Evolutionary conservation across 2,888 invertebrate species (phyloP).

Genomic region (Melieria crassipennis): DNA sequence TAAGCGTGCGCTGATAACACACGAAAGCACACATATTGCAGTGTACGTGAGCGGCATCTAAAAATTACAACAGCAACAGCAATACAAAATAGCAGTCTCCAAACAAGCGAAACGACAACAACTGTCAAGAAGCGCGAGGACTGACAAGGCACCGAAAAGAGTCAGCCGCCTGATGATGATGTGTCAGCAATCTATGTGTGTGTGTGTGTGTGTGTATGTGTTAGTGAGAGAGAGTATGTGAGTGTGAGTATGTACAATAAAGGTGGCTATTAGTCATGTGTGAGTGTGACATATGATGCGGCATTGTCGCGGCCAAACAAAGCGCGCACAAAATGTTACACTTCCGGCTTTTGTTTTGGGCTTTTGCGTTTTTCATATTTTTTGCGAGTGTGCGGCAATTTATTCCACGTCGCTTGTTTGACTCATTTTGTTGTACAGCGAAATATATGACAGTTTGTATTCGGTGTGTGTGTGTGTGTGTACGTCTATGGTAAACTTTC

Average conservation of each 20-base stretch:
- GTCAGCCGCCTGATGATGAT: background rate
- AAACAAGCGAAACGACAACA: background rate
- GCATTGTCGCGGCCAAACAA: background rate
- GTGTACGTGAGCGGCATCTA: conserved; percentile 41
- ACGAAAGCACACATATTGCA: background rate
- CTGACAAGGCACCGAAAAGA: background rate
- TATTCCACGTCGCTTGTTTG: no score
- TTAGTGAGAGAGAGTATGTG: no score
- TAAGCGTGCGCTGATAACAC: conserved; percentile 45
- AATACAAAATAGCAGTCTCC: background rate
- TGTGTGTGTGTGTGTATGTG: background rate
- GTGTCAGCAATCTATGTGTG: background rate
- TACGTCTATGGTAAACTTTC: conserved; percentile 1
- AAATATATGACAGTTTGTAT: background rate
- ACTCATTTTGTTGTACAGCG: no score
- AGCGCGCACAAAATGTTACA: conserved; percentile 5
- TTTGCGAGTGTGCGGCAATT: no score
- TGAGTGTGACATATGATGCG: background rate
- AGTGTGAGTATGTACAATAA: background rate
- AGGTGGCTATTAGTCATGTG: background rate
- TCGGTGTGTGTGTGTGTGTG: background rate
- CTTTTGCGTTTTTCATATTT: background rate
- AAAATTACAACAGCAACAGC: conserved; percentile 7
- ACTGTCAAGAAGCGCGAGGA: background rate
- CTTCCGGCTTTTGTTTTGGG: background rate